Conservation (phyloP, 2,888 invertebrate genomes). For the Sisyra terminalis region DNA sequence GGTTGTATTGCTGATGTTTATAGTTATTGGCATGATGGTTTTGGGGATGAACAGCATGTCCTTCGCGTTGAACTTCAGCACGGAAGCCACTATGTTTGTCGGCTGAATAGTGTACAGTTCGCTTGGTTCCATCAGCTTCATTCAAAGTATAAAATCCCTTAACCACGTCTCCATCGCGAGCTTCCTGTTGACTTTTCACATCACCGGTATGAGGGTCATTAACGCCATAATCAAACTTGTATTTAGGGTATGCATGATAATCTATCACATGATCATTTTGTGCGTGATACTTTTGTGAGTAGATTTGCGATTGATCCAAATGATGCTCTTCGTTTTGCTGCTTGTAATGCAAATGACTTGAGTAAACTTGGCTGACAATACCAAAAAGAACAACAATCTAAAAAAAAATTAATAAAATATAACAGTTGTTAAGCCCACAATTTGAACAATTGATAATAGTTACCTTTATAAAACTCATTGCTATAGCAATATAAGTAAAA, state of each 20-base stretch:
- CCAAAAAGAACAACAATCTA: no score
- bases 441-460: no score
- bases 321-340: no score
- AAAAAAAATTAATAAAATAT: no score
- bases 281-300: background rate
- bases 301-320: no score
- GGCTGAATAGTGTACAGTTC: conserved; percentile 16
- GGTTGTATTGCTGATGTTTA: no score
- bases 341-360: no score
- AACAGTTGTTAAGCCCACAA: no score
- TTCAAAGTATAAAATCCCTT: conserved; percentile 12
- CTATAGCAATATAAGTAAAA: no score
- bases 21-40: no score
- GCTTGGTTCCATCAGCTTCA: conserved; percentile 14
- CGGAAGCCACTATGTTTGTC: conserved; percentile 15
- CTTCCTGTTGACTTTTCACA: conserved; percentile 12
- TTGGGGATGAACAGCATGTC: background rate
- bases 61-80: conserved; percentile 13
- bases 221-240: background rate
- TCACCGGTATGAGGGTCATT: background rate
- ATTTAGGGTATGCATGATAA: background rate
- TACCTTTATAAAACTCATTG: no score
- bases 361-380: no score
- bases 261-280: background rate
- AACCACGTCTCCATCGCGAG: conserved; percentile 13